A percentile compares a stretch with the other conserved stretches of the same genome.
These are phyloP conservation scores for Hydra vulgaris DNA, from an alignment of 30 jellyfish, hydroid and myxozoan species.

Conservation along the genomic window DNA sequence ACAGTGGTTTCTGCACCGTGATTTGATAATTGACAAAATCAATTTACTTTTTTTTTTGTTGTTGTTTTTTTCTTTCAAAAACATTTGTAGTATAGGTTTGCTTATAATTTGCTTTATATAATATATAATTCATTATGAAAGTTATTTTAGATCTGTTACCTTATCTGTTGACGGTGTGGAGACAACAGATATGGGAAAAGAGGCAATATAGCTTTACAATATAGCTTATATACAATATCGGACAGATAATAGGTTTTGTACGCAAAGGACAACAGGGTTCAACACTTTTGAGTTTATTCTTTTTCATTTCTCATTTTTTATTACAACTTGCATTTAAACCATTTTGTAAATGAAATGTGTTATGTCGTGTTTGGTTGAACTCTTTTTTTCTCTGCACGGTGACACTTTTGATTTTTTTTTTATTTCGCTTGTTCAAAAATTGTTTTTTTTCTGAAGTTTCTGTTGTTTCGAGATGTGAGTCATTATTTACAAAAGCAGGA, in stretches of 20 bases:
- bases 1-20: no score
- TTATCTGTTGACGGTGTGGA: no score
- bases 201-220: no score
- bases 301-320: neutral
- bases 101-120: no score
- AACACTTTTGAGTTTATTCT: conserved; percentile 1
- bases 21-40: no score
- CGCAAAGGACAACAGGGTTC: conserved; percentile 61
- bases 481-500: conserved; percentile 8
- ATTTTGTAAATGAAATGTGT: neutral
- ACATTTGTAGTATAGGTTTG: no score
- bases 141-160: no score
- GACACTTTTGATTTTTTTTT: neutral
- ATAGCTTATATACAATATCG: no score
- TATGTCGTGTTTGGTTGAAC: neutral
- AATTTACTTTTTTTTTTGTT: no score
- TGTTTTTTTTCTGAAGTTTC: conserved; percentile 13
- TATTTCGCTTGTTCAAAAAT: neutral
- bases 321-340: neutral
- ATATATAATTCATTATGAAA: no score
- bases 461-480: conserved; percentile 4
- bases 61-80: no score
- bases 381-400: neutral
- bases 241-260: conserved; percentile 39
- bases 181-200: no score